Conservation (phyloP, 1,140 invertebrate genomes). For the Pseudoatta argentina region DNA sequence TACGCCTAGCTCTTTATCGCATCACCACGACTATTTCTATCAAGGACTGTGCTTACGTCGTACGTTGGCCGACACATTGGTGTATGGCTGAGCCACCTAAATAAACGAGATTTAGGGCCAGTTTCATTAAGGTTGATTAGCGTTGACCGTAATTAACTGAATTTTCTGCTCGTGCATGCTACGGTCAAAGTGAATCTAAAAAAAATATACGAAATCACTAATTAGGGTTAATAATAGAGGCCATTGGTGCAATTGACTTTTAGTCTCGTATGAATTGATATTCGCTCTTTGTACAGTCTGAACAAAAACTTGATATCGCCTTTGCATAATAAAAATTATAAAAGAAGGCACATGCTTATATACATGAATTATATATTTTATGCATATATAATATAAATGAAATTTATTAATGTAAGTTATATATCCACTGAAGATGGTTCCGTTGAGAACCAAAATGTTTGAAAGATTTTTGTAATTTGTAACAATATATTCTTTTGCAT, state of each 20-base stretch:
- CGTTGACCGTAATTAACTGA: constrained; percentile 34
- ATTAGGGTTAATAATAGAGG: constrained; percentile 21
- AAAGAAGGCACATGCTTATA: neutral
- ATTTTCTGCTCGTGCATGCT: neutral
- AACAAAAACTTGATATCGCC: neutral
- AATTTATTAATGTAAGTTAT: neutral
- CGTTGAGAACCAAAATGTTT: too few species aligned
- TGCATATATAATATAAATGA: neutral
- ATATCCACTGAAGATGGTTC: too few species aligned
- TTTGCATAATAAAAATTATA: neutral
- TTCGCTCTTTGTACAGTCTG: constrained; percentile 8
- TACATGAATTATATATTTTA: neutral
- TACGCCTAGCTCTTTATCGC: constrained; percentile 63
- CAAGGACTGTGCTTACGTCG: constrained; percentile 61
- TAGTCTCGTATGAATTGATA: constrained; percentile 32
- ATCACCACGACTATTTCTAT: constrained; percentile 53
- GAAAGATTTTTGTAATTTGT: too few species aligned
- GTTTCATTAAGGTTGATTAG: constrained; percentile 34
- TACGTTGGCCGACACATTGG: constrained; percentile 20
- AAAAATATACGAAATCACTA: constrained; percentile 11
- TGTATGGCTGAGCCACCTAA: constrained; percentile 38
- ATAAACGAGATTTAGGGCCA: constrained; percentile 48
- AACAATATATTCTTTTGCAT: too few species aligned
- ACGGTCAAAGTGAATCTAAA: constrained; percentile 21
- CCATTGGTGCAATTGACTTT: constrained; percentile 32